Percentiles rank a stretch among this genome's conserved stretches.
These are phyloP conservation scores for Stegostoma tigrinum DNA, from an alignment of 2,113 vertebrate species.

Conservation along the genomic window DNA sequence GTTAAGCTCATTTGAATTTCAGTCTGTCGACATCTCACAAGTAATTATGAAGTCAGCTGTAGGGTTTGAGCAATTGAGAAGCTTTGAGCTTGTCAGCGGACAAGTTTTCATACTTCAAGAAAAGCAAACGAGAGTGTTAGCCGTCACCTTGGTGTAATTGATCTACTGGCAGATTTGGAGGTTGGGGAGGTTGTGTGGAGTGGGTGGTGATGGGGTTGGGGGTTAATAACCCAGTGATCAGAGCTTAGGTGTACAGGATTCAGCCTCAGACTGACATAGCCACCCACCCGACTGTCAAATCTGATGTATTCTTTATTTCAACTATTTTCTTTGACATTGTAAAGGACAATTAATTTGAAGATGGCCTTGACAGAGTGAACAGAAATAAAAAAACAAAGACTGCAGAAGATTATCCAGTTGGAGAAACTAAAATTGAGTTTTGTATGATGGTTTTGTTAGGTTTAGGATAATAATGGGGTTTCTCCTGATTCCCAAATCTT, in stretches of 20 bases:
- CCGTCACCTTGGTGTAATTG: neutral
- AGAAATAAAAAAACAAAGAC: neutral
- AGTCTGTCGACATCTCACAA: neutral
- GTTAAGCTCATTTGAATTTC: neutral
- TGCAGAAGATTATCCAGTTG: neutral
- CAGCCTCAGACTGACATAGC: neutral
- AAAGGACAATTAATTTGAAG: neutral
- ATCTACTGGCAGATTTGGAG: neutral
- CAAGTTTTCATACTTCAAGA: neutral
- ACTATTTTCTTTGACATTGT: neutral
- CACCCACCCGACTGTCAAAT: neutral
- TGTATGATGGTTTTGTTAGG: neutral
- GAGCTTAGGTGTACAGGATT: neutral
- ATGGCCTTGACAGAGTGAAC: neutral
- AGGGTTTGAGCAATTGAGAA: neutral
- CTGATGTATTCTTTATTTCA: neutral
- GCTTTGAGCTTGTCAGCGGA: neutral
- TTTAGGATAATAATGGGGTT: neutral
- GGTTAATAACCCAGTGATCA: neutral
- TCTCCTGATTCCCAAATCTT: neutral
- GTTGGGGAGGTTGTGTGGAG: neutral
- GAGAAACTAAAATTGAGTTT: neutral
- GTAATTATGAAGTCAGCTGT: neutral
- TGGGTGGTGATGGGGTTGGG: no score
- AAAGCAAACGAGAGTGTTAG: neutral